Conservation (phyloP, 2,113 vertebrate genomes). For the Solea senegalensis region DNA sequence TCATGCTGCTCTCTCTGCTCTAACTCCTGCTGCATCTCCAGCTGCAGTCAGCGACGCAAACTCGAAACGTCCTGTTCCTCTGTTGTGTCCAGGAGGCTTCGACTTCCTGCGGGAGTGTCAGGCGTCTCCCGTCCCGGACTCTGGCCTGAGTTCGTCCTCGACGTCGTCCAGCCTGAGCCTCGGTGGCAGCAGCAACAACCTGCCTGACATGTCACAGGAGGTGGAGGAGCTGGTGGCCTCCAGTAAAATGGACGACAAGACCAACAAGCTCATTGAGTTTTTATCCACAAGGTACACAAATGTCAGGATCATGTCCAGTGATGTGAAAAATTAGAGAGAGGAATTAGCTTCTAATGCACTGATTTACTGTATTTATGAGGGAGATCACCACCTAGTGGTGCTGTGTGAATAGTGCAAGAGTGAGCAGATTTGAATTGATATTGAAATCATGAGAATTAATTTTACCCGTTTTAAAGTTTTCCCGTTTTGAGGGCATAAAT, state of each 20-base stretch:
- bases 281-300: constrained; percentile 89
- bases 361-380: neutral
- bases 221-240: constrained; percentile 87
- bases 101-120: constrained; percentile 95
- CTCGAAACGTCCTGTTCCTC: neutral
- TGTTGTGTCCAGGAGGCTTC: constrained; percentile 78
- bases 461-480: neutral
- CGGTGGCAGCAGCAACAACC: constrained; percentile 91
- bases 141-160: constrained; percentile 93
- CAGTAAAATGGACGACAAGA: constrained; percentile 88
- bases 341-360: neutral
- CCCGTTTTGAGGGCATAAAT: too few species aligned
- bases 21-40: neutral
- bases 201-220: constrained; percentile 92
- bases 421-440: neutral
- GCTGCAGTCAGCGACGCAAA: neutral
- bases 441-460: neutral
- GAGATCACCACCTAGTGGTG: constrained; percentile 64
- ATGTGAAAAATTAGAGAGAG: neutral
- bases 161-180: constrained; percentile 97
- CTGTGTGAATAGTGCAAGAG: constrained; percentile 22
- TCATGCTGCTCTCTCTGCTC: neutral
- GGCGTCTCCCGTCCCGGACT: constrained; percentile 92
- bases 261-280: constrained; percentile 96
- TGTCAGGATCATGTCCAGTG: neutral